Percentiles rank a stretch among this genome's conserved stretches.
These are phyloP conservation scores for Hydrozoanthus gracilis DNA, from an alignment of 92 coral and sea anemone genomes.

Conservation along the genomic window DNA sequence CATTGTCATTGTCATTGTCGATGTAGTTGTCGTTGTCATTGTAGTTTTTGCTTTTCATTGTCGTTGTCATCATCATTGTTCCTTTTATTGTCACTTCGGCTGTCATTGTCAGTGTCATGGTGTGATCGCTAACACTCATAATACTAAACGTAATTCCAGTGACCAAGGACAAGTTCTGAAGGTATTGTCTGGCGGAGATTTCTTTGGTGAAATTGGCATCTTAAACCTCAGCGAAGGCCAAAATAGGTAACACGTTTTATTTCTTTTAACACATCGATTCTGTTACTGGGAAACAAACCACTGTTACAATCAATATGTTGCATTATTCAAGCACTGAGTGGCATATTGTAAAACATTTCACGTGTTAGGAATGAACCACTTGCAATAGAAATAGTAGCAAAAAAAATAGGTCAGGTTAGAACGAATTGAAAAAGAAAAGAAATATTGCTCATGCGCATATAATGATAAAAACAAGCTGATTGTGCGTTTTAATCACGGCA, in stretches of 20 bases:
- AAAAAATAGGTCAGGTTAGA: no score
- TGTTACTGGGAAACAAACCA: no score
- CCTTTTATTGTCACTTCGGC: background rate
- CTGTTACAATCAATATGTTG: no score
- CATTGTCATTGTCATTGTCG: background rate
- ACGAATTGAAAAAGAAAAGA: no score
- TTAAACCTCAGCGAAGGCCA: conserved; percentile 96
- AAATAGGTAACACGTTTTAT: conserved; percentile 72
- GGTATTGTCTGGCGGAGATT: conserved; percentile 89
- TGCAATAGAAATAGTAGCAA: no score
- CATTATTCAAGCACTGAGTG: no score
- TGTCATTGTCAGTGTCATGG: background rate
- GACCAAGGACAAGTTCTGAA: conserved; percentile 90
- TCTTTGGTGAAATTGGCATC: conserved; percentile 98
- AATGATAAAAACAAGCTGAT: background rate
- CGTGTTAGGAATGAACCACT: no score
- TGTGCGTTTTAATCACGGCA: conserved; percentile 20
- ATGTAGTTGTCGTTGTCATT: background rate
- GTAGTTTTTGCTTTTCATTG: no score
- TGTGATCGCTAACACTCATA: background rate
- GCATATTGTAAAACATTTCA: no score
- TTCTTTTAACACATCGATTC: background rate
- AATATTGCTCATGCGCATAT: no score
- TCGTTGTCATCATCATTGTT: background rate
- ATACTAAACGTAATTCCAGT: conserved; percentile 35